Evolutionary conservation across 2,113 vertebrate species (phyloP).

Genomic region (Pseudolaguvia tuberculata): DNA sequence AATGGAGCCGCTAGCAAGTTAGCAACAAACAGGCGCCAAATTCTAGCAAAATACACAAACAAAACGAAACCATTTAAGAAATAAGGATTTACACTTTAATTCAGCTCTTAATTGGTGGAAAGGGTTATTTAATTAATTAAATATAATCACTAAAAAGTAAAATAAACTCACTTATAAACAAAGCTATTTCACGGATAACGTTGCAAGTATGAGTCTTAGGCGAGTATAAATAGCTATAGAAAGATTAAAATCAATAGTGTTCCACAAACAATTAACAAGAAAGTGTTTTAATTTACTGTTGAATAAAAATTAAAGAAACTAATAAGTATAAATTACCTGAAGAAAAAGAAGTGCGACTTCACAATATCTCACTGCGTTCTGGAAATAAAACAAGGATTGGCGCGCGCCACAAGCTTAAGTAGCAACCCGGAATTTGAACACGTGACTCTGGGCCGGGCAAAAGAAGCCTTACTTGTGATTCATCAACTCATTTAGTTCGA

Average conservation of each 20-base stretch:
- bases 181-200: not conserved
- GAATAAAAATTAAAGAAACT: not conserved
- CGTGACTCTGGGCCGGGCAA: constrained; percentile 32
- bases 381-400: not conserved
- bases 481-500: not conserved
- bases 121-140: not conserved
- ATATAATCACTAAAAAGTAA: no score
- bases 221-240: not conserved
- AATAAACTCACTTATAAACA: not conserved
- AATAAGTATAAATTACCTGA: not conserved
- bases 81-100: not conserved
- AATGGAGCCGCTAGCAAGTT: not conserved
- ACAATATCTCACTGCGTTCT: not conserved
- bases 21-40: constrained; percentile 2
- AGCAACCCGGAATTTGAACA: constrained; percentile 45
- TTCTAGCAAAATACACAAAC: not conserved
- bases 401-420: constrained; percentile 69
- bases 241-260: not conserved
- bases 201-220: no score
- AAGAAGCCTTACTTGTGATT: not conserved
- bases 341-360: no score
- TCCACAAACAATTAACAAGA: not conserved
- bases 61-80: not conserved
- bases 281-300: accelerated
- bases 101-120: not conserved